Base-by-base conservation (phyloP, 2,888 invertebrate genomes). In the Epinotia demarniana region DNA sequence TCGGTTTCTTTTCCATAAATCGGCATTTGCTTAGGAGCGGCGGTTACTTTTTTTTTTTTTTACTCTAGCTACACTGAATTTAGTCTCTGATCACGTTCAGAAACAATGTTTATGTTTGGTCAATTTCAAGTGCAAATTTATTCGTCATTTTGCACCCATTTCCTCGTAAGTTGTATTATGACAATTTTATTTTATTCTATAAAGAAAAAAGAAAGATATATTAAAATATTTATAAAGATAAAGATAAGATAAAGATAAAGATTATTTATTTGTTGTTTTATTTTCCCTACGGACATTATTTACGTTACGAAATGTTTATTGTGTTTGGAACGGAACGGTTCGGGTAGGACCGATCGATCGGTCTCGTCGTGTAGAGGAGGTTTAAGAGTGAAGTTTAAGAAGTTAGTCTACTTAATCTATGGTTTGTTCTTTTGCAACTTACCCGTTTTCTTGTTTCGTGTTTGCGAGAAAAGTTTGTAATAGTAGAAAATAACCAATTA, bases 331-430 rank as follows among this genome's bases (percentile, higher is more conserved):
- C 57, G 18, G 57, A 57, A 19, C 57, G 57, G 43, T 43, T 43
- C 19, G 18, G 57, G 11, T 57, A 57, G 19, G 57, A 57, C 55
- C 19, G 55, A 57, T 18, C 5, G 18, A 18, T 57, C 18, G 55
- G 55, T 57, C 55, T 0, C 19, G 55, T 57, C 18, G 55, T 57
- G 8, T 57, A 19, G 19, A 57, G 9, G 57, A 19, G 57, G 19
- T 19, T 57, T 57, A 57, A 57, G 57, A 57, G 57, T 57, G 57
- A 57, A 19, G 57, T 57, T 11, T 57, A 57, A 23, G 57, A 12
- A 57, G 19, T 57, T 19, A 57, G 19, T 19, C 57, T 57, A 57
- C 23, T 23, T 23, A 23, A 23, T 23, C 23, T 23, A 23, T 23
- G 23, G 23, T 2, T 18, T 8, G 55, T 46, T 13, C 46, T 1